Conservation (phyloP, 2,888 invertebrate genomes). For the Chrysolina americana region DNA sequence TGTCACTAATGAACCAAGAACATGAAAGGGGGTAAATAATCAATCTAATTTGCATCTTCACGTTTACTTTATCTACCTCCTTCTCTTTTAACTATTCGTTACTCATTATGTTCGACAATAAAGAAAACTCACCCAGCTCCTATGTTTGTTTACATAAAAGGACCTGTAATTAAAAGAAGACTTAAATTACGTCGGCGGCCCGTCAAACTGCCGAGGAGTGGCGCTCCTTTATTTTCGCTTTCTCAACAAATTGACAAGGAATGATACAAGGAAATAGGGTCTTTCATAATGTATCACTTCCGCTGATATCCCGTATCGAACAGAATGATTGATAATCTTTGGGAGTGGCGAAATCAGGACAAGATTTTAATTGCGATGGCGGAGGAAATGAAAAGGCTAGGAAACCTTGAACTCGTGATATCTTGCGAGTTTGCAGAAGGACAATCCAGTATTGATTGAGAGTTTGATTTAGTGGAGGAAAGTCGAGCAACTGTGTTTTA, state of each 20-base stretch:
- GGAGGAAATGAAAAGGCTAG: neutral
- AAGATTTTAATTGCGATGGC: slow-evolving; percentile 1
- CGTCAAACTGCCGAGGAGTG: slow-evolving; percentile 39
- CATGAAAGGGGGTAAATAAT: slow-evolving; percentile 1
- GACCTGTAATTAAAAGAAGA: slow-evolving; percentile 20
- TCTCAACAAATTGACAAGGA: slow-evolving; percentile 39
- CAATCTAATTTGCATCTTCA: slow-evolving; percentile 12
- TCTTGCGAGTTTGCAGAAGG: too few species aligned
- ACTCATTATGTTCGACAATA: slow-evolving; percentile 1
- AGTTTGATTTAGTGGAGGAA: too few species aligned
- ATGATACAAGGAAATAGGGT: slow-evolving; percentile 41
- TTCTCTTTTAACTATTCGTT: slow-evolving; percentile 12
- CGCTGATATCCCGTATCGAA: slow-evolving; percentile 26
- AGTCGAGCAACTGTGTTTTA: too few species aligned
- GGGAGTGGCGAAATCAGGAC: slow-evolving; percentile 30
- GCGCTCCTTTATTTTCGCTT: slow-evolving; percentile 44
- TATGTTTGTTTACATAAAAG: slow-evolving; percentile 6
- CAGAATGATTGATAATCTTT: slow-evolving; percentile 28
- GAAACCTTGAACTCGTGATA: neutral
- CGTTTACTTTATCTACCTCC: neutral
- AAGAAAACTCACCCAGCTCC: neutral
- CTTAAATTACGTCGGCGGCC: slow-evolving; percentile 22
- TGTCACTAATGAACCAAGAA: neutral
- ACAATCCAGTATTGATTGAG: too few species aligned
- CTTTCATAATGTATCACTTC: slow-evolving; percentile 44